Evolutionary conservation across 2,797 vertebrate genomes (phyloP), one percentile per base, ranked within the genome.

Genomic region (Dermochelys coriacea): DNA sequence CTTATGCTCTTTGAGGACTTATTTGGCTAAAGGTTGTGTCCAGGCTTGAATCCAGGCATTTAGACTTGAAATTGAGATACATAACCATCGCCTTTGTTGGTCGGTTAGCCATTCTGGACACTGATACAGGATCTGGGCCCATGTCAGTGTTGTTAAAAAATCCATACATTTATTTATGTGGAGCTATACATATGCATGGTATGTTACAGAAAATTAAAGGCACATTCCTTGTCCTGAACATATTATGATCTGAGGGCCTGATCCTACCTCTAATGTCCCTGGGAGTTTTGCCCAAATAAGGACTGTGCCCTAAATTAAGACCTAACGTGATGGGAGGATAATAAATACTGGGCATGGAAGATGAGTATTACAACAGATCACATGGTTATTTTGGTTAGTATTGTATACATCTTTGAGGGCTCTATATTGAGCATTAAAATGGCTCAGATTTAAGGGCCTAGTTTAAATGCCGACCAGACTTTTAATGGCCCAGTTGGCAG

Each of bases 361-460:
- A 25, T 37, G 51, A 74, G 41, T 7, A 31, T 84, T 14, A n/a
- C 86, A 21, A 5, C 15, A n/a, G 45, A 37, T 9, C 0, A 0
- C 6, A 21, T 31, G 9, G 6, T 47, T 83, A 74, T 74, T 80
- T 45, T 77, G 19, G 23, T 80, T 80, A 3, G 12, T 7, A 14
- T 11, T 68, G 59, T 12, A 86, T 64, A 47, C 49, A 45, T 80
- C n/a, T 79, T 85, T 18, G 25, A 12, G 80, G 80, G n/a, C 50
- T 75, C 18, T 34, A 16, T 0, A 0, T 27, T 80, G 21, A 45
- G 41, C 51, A 3, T 64, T 64, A 16, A 8, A 27, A 12, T 31
- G 41, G 11, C 34, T 89, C 49, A 78, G 41, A 5, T 82, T 79
- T 4, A 25, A 41, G 41, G 41, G 41, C 41, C 41, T 41, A 41